phyloP scores from a whole-genome alignment of 2,888 invertebrate genomes.

The Doris montereyensis region DNA sequence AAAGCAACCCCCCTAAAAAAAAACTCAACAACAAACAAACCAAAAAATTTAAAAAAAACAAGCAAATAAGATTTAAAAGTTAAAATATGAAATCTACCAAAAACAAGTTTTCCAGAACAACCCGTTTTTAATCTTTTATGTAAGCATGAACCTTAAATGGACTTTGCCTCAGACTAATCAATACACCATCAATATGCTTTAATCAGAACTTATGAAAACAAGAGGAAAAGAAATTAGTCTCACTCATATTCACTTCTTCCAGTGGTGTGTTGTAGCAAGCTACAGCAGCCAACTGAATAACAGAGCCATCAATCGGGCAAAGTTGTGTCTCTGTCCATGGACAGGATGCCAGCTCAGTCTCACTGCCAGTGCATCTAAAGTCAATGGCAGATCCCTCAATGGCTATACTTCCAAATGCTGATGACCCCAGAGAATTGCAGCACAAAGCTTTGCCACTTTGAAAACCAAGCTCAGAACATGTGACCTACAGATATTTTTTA shows the following conservation, averaged over 20 bases:
- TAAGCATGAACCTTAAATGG: no score
- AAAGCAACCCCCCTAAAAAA: no score
- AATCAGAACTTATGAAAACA: not conserved
- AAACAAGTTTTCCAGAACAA: no score
- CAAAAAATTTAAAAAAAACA: no score
- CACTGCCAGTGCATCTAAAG: slow-evolving; percentile 42
- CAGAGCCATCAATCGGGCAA: not conserved
- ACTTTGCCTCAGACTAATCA: no score
- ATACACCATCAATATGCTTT: no score
- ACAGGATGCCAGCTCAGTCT: slow-evolving; percentile 38
- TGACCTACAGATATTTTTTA: slow-evolving; percentile 46
- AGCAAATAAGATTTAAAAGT: no score
- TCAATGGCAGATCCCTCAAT: slow-evolving; percentile 22
- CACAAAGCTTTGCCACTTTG: slow-evolving; percentile 42
- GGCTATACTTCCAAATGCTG: slow-evolving; percentile 18
- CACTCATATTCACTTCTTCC: slow-evolving; percentile 52
- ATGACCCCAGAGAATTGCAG: slow-evolving; percentile 20
- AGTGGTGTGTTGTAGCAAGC: slow-evolving; percentile 54
- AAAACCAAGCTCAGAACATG: slow-evolving; percentile 51
- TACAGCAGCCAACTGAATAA: slow-evolving; percentile 42
- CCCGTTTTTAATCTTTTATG: no score
- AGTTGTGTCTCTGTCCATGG: not conserved
- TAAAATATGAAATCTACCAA: no score
- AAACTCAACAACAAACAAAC: no score
- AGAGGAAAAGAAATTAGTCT: slow-evolving; percentile 39